phyloP scores from a whole-genome alignment of 2,888 invertebrate genomes.

The Sepioteuthis lessoniana region DNA sequence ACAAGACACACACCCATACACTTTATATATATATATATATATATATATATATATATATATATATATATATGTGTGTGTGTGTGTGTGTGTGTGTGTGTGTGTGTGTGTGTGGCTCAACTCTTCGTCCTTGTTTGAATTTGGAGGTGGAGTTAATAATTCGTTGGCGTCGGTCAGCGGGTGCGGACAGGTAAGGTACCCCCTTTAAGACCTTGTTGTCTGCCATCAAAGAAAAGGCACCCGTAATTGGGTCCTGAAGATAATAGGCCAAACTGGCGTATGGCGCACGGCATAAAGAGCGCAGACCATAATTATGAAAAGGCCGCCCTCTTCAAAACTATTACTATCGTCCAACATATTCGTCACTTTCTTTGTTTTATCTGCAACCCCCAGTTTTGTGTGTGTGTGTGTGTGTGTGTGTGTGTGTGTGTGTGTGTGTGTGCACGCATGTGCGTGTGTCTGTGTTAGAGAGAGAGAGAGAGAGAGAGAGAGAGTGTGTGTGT shows the following conservation, averaged over 20 bases:
- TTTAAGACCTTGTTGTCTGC: conserved; percentile 23
- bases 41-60: not conserved
- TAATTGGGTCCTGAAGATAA: conserved; percentile 33
- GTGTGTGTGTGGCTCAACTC: not conserved
- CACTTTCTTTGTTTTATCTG: conserved; percentile 23
- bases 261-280: not conserved
- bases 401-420: not conserved
- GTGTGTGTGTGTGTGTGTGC: not conserved
- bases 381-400: not conserved
- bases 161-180: conserved; percentile 33
- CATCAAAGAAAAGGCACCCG: conserved; percentile 33
- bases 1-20: not conserved
- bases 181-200: conserved; percentile 18
- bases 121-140: not conserved
- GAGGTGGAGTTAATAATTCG: not conserved
- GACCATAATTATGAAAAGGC: not conserved
- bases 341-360: not conserved
- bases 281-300: not conserved
- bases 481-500: not conserved
- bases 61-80: not conserved
- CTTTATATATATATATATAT: not conserved
- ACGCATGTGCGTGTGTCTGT: not conserved
- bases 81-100: not conserved
- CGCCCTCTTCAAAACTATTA: conserved; percentile 33
- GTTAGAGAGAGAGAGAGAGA: not conserved